Percentiles rank a stretch among this genome's conserved stretches.
phyloP scores from a whole-genome alignment of 2,888 invertebrate genomes.

The Oligia fasciuncula region DNA sequence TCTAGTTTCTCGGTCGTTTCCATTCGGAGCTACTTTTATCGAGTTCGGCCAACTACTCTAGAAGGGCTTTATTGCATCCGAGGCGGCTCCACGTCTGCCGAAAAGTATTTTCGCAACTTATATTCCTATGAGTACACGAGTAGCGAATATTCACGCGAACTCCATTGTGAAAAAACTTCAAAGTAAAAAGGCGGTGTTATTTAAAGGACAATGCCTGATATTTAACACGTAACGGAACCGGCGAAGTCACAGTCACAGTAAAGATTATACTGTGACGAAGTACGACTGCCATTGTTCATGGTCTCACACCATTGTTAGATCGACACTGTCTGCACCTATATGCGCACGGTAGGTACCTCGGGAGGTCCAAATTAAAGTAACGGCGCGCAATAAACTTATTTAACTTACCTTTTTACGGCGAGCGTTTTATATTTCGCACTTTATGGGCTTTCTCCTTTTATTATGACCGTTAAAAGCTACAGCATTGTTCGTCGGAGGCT shows the following conservation, averaged over 20 bases:
- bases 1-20: constrained; percentile 32
- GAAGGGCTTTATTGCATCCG: constrained; percentile 30
- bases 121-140: constrained; percentile 18
- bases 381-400: constrained; percentile 72
- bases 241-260: constrained; percentile 30
- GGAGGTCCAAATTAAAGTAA: constrained; percentile 68
- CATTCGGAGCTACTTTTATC: constrained; percentile 27
- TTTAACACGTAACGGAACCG: constrained; percentile 55
- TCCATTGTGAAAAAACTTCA: constrained; percentile 31
- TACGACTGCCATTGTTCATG: constrained; percentile 40
- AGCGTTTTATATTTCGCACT: constrained; percentile 71
- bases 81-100: constrained; percentile 17
- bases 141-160: constrained; percentile 23
- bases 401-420: constrained; percentile 67
- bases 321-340: constrained; percentile 10
- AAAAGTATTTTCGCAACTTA: constrained; percentile 33
- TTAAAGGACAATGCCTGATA: constrained; percentile 62
- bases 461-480: constrained; percentile 66
- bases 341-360: constrained; percentile 17
- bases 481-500: constrained; percentile 58
- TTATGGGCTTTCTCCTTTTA: constrained; percentile 72
- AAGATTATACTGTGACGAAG: constrained; percentile 1
- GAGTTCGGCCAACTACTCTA: constrained; percentile 21
- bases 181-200: constrained; percentile 40
- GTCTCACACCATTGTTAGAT: constrained; percentile 30